Evolutionary conservation across 2,113 vertebrate genomes (phyloP).

Genomic region (Brachyistius frenatus): DNA sequence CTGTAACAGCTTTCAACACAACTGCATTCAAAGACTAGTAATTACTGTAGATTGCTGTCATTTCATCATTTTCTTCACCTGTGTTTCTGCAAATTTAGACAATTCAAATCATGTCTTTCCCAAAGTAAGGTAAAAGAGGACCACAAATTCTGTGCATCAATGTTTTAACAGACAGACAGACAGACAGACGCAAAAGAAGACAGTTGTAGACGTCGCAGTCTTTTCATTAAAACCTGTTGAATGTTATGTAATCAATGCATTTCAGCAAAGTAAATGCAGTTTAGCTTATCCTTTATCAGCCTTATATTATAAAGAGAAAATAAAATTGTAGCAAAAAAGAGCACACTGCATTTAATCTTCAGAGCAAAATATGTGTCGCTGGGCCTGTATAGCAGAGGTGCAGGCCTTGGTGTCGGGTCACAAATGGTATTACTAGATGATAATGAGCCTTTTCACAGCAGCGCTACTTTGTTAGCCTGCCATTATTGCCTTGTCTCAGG

Average conservation of each 20-base stretch:
- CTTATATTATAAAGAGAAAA: too few relatives aligned
- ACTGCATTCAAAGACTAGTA: constrained; percentile 37
- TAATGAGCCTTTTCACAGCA: constrained; percentile 40
- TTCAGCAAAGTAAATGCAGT: too few relatives aligned
- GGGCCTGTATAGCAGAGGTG: constrained; percentile 2
- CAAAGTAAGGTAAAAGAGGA: too few relatives aligned
- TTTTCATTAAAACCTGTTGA: too few relatives aligned
- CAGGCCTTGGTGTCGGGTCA: constrained; percentile 16
- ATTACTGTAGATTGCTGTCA: constrained; percentile 61
- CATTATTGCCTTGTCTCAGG: constrained; percentile 48
- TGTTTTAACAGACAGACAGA: too few relatives aligned
- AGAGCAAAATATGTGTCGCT: neutral
- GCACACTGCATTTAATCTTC: neutral
- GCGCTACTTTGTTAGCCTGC: constrained; percentile 45
- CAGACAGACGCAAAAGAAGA: too few relatives aligned
- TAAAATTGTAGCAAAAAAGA: neutral
- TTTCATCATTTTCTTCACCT: constrained; percentile 41
- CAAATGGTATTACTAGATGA: constrained; percentile 24
- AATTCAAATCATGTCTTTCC: too few relatives aligned
- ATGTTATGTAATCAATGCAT: too few relatives aligned
- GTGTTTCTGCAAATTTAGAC: neutral
- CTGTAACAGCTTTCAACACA: constrained; percentile 43
- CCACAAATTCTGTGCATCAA: too few relatives aligned
- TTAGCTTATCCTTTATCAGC: too few relatives aligned
- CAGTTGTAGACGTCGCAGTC: too few relatives aligned